phyloP scores from a whole-genome alignment of 2,888 invertebrate species.

The Lepidochitona cinerea region DNA sequence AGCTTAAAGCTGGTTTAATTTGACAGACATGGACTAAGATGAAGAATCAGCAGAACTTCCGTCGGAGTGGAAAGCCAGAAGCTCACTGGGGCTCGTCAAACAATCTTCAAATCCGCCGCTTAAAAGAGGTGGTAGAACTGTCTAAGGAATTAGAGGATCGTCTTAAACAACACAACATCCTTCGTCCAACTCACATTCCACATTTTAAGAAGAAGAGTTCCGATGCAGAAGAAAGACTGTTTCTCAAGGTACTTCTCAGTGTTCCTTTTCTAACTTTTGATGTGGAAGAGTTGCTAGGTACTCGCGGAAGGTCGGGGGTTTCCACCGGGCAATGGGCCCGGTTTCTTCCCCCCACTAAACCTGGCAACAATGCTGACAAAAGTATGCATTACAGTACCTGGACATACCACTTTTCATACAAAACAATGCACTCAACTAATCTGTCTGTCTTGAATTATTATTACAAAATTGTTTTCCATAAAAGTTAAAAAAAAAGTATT shows the following conservation, averaged over 20 bases:
- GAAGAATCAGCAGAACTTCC: conserved; percentile 76
- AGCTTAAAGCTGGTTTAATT: neutral
- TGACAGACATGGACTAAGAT: conserved; percentile 80
- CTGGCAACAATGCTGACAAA: too few relatives aligned
- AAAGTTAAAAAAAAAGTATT: neutral
- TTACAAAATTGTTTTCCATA: neutral
- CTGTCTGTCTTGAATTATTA: neutral
- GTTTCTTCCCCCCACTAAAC: too few relatives aligned
- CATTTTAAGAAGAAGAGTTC: conserved; percentile 57
- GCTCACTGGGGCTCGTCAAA: conserved; percentile 71
- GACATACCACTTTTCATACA: too few relatives aligned
- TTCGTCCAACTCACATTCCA: conserved; percentile 66
- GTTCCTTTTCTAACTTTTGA: too few relatives aligned
- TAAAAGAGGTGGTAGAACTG: conserved; percentile 74
- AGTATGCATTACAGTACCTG: too few relatives aligned
- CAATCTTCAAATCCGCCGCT: conserved; percentile 57
- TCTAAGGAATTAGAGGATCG: conserved; percentile 80
- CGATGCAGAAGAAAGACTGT: conserved; percentile 75
- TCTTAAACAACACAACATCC: conserved; percentile 77
- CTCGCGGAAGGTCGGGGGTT: too few relatives aligned
- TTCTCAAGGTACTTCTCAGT: conserved; percentile 82
- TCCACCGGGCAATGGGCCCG: too few relatives aligned
- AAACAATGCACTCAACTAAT: neutral
- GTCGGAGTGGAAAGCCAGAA: conserved; percentile 63
- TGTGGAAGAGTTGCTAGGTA: too few relatives aligned